Percentiles rank a stretch among this genome's conserved stretches.
These are phyloP conservation scores for Henicopernis longicauda DNA, from an alignment of 2,113 vertebrate genomes.

Conservation along the genomic window DNA sequence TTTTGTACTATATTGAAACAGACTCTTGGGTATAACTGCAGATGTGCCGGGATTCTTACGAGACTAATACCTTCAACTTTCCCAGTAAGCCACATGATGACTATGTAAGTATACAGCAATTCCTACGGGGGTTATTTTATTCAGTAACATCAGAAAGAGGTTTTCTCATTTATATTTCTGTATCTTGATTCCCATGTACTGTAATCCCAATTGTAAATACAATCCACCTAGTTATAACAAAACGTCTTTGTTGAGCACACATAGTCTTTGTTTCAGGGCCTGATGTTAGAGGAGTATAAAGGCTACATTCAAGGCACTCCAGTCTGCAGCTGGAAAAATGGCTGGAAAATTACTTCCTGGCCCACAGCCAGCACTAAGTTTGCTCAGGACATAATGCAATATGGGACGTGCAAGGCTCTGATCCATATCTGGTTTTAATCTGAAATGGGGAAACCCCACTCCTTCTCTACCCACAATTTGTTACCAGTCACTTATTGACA, in stretches of 20 bases:
- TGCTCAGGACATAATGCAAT: background rate
- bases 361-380: slow-evolving; percentile 18
- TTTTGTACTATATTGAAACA: background rate
- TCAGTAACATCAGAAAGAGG: background rate
- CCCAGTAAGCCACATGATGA: background rate
- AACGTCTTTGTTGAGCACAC: slow-evolving; percentile 47
- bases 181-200: slow-evolving; percentile 10
- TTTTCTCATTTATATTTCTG: slow-evolving; percentile 37
- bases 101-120: background rate
- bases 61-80: background rate
- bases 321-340: slow-evolving; percentile 53
- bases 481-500: background rate
- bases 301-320: slow-evolving; percentile 41
- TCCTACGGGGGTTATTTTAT: background rate
- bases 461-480: background rate
- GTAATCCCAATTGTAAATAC: slow-evolving; percentile 52
- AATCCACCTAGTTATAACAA: slow-evolving; percentile 54
- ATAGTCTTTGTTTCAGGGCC: slow-evolving; percentile 47
- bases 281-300: slow-evolving; percentile 25
- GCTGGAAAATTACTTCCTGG: slow-evolving; percentile 59
- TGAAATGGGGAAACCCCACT: background rate
- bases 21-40: background rate
- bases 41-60: background rate
- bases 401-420: background rate
- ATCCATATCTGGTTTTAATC: background rate